Base-by-base conservation (phyloP, 2,888 invertebrate genomes). In the Apotomis turbidana region DNA sequence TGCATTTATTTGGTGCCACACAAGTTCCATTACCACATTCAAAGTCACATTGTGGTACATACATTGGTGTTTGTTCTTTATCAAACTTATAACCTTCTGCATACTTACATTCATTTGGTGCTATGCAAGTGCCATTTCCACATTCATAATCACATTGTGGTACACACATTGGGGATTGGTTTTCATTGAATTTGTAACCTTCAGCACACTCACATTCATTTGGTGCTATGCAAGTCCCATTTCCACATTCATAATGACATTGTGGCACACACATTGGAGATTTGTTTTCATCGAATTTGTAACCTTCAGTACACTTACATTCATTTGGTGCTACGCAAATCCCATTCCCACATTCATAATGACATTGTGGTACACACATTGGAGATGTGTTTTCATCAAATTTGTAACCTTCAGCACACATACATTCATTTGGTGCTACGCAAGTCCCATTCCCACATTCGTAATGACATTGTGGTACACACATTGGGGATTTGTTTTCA, bases 401-500 rank as follows among this genome's bases (percentile, higher is more conserved):
- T 54, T 38, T 49, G 62, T 73, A 77, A 27, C 81, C 63, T 15
- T 10, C 13, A 5, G n/a, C 54, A 15, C 63, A 62, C 49, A 77
- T 63, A 74, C 87, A 87, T 2, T 81, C 80, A 75, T 92, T 84
- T 0, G 87, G 90, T 0, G 77, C 78, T 38, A 9, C 4, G 79
- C 90, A 91, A 44, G 77, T 77, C 0, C 89, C 90, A 66, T 87
- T 85, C 0, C 73, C 76, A 74, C 90, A 90, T 3, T 74, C 61
- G 5, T 61, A 63, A 4, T 74, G 81, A 8, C 85, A 85, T 12
- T 73, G 9, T 0, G 86, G 81, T 8, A 71, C 58, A 70, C 82
- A 80, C 8, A 74, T 12, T 0, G 66, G 66, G 27, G 3, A n/a
- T 27, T 57, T 5, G 12, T 66, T 8, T 46, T 57, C 27, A 27